Percentiles rank a stretch among this genome's conserved stretches.
phyloP scores from a whole-genome alignment of 2,797 vertebrate species.

The Megalops cyprinoides region DNA sequence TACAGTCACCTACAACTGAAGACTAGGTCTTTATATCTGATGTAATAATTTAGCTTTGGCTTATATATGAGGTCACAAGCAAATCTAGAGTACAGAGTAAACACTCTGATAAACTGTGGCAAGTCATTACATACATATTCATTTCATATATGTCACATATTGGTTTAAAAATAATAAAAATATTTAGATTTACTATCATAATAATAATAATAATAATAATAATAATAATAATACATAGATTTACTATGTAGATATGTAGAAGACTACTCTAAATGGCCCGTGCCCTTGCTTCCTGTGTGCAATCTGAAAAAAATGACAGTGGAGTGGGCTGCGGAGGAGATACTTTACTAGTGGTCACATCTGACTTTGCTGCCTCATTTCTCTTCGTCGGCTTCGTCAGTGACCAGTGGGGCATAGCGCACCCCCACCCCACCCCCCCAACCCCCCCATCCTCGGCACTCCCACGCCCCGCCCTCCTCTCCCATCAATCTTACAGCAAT shows the following conservation, averaged over 20 bases:
- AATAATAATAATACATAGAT: not conserved
- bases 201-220: not conserved
- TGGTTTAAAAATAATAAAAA: not conserved
- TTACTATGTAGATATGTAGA: too few species aligned
- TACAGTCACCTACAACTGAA: not conserved
- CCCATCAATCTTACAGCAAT: constrained; percentile 31
- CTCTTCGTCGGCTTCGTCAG: constrained; percentile 32
- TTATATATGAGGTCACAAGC: not conserved
- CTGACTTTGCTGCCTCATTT: constrained; percentile 13
- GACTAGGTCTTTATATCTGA: not conserved
- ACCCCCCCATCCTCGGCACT: constrained; percentile 31
- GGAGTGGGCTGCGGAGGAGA: constrained; percentile 3
- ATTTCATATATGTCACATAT: not conserved
- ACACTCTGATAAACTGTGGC: not conserved
- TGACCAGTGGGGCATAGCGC: constrained; percentile 32
- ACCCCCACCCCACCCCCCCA: too few species aligned
- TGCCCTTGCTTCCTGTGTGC: not conserved
- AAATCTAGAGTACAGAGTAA: not conserved
- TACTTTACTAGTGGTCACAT: constrained; percentile 34
- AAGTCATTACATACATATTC: not conserved
- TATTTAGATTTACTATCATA: too few species aligned
- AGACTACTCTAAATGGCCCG: not conserved
- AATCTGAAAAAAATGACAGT: not conserved
- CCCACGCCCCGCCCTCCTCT: not conserved
- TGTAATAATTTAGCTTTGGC: not conserved